Evolutionary conservation across 2,113 vertebrate genomes (phyloP), one percentile per base, ranked within the genome.

Genomic region (Cathartes aura): DNA sequence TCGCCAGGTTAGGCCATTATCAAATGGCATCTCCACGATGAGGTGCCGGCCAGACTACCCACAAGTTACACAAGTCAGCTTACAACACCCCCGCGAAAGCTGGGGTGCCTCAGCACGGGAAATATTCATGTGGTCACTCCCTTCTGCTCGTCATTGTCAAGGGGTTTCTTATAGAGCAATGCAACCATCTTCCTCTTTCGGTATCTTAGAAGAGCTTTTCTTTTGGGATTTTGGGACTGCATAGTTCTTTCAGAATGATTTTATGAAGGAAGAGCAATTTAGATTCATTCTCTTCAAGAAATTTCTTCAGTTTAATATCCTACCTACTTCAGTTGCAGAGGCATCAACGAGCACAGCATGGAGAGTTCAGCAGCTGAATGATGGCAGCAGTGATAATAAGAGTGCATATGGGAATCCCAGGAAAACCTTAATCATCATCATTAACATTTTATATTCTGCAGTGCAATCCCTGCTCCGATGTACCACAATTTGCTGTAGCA

Each of bases 361-460:
- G 34, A 90, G 48, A 76, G 53, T 56, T 83, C 52, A 29, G 82
- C 52, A 66, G 67, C 58, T 86, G 70, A 97, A 62, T 73, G 78
- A 89, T 66, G 48, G 64, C 80, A 93, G 60, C 68, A 87, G 84
- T 55, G 89, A 80, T 89, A 96, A 76, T 62, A 82, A 87, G 50
- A 87, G 38, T 42, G 7, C 70, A 80, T 47, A 64, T 22, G 58
- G 81, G 84, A 85, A 95, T 95, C 66, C 66, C 66, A 89, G 74
- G 82, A 91, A 96, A 90, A 88, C 66, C 38, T 95, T 59, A 56
- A 93, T 94, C 62, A 80, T 71, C 53, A 82, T 43, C 66, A 92
- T 82, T 91, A 96, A 94, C 73, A 47, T 93, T 85, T 93, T 68
- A n/a, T 87, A 96, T 95, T 96, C 84, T 92, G 53, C 63, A 72